A percentile compares a stretch with the other conserved stretches of the same genome.
phyloP scores from a whole-genome alignment of 2,797 vertebrate species.

The Anniella stebbinsi region DNA sequence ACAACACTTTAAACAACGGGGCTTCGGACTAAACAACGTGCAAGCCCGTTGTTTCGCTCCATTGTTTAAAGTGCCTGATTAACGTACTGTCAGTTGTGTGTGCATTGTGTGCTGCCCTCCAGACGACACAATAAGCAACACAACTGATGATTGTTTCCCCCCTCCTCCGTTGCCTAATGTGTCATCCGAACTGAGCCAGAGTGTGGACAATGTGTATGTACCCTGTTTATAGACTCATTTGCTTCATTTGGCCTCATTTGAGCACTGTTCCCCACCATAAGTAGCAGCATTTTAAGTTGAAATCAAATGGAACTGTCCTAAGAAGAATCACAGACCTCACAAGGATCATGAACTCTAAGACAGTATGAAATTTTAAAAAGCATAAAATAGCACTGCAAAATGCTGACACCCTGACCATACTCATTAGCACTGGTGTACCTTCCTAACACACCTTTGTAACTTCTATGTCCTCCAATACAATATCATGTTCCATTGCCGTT shows the following conservation, averaged over 20 bases:
- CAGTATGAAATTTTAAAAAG: background rate
- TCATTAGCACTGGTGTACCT: background rate
- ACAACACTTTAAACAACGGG: too few relatives aligned
- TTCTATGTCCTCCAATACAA: background rate
- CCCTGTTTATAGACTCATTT: background rate
- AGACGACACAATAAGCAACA: too few relatives aligned
- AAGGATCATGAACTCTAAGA: background rate
- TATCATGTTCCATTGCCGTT: background rate
- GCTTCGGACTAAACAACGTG: too few relatives aligned
- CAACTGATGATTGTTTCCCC: too few relatives aligned
- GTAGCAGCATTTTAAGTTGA: background rate
- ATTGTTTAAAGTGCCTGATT: too few relatives aligned
- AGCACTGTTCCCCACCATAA: background rate
- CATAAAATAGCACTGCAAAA: slow-evolving; percentile 13
- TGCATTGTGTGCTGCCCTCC: too few relatives aligned
- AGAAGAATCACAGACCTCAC: background rate
- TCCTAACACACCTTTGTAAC: background rate
- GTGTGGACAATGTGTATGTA: slow-evolving; percentile 4
- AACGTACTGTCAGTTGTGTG: too few relatives aligned
- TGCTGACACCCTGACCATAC: background rate
- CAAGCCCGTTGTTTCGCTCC: too few relatives aligned
- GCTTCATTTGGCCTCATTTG: background rate
- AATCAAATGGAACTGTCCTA: background rate
- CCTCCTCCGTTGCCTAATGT: too few relatives aligned
- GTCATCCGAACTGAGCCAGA: too few relatives aligned